Conservation (phyloP, 2,113 vertebrate species). For the Raja brachyura region DNA sequence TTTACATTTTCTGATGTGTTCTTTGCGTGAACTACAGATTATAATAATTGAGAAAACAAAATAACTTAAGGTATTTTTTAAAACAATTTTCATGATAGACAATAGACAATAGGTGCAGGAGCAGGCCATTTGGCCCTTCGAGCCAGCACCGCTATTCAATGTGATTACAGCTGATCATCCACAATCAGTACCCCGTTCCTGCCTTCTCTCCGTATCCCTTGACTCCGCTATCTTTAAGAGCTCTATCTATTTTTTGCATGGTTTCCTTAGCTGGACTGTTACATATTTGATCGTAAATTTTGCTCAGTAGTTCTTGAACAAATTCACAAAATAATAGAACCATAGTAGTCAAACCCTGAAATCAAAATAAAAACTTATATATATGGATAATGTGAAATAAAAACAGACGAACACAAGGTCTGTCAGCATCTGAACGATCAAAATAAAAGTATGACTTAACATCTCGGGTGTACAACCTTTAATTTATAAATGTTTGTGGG, state of each 20-base stretch:
- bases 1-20: background rate
- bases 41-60: background rate
- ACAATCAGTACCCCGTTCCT: too few species aligned
- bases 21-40: background rate
- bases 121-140: too few species aligned
- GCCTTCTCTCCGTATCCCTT: too few species aligned
- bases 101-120: too few species aligned
- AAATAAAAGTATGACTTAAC: background rate
- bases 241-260: background rate
- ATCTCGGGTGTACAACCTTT: background rate
- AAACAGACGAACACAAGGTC: background rate
- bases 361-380: background rate
- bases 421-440: background rate
- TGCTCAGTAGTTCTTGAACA: background rate
- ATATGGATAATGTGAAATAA: background rate
- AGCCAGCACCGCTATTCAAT: too few species aligned
- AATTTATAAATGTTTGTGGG: background rate
- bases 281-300: background rate
- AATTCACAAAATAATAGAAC: background rate
- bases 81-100: background rate
- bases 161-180: too few species aligned
- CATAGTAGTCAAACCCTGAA: background rate
- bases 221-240: too few species aligned
- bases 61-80: background rate
- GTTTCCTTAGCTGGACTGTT: background rate